Conservation (phyloP, 2,888 invertebrate genomes). For the Agriopis aurantiaria region DNA sequence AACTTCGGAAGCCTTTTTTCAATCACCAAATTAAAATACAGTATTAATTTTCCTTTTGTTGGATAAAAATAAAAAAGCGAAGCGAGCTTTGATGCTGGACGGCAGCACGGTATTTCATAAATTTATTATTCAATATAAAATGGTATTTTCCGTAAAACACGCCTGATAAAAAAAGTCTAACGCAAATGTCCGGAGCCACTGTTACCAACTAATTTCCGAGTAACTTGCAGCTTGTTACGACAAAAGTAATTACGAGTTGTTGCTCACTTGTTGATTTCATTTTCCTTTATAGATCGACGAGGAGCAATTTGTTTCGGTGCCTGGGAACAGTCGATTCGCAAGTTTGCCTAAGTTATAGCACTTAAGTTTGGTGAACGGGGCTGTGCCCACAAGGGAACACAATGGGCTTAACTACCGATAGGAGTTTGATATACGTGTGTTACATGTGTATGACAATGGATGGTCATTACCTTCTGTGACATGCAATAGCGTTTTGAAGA, state of each 20-base stretch:
- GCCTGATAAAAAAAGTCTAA: slow-evolving; percentile 29
- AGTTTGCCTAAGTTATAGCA: slow-evolving; percentile 42
- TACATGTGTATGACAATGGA: neutral
- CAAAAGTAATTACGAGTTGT: slow-evolving; percentile 61
- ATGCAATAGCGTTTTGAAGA: too few species aligned
- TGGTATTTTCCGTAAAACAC: neutral
- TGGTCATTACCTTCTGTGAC: neutral
- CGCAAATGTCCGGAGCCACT: slow-evolving; percentile 43
- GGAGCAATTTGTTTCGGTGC: slow-evolving; percentile 59
- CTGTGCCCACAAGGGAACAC: slow-evolving; percentile 15
- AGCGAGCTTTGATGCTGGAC: too few species aligned
- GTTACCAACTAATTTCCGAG: slow-evolving; percentile 54
- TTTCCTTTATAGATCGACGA: slow-evolving; percentile 56
- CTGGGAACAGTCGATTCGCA: slow-evolving; percentile 41
- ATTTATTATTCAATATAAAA: too few species aligned
- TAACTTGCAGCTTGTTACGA: slow-evolving; percentile 50
- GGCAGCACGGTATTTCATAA: too few species aligned
- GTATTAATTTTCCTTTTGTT: too few species aligned
- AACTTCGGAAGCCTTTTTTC: too few species aligned
- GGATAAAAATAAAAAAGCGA: too few species aligned
- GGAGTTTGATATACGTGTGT: neutral
- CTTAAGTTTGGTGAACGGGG: slow-evolving; percentile 15
- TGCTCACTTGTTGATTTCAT: slow-evolving; percentile 64
- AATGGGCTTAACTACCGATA: neutral
- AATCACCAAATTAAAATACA: neutral